A percentile compares a stretch with the other conserved stretches of the same genome.
phyloP scores from a whole-genome alignment of 2,113 vertebrate species.

The Chloebia gouldiae region DNA sequence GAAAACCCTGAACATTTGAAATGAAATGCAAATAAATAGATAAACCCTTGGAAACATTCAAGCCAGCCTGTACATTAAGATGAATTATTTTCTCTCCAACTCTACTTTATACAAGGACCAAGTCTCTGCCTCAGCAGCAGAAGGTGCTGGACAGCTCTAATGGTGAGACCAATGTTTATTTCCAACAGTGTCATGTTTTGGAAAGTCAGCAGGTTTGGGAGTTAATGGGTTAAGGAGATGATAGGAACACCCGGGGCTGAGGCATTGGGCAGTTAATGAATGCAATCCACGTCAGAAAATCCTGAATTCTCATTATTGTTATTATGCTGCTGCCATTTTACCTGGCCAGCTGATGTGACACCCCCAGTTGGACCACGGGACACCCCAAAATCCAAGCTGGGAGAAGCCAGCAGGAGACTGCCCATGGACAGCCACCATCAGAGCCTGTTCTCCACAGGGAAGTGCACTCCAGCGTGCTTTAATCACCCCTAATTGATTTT shows the following conservation, averaged over 20 bases:
- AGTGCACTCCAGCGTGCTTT: neutral
- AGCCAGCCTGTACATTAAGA: neutral
- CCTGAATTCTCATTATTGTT: no score
- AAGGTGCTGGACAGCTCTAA: neutral
- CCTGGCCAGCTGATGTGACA: neutral
- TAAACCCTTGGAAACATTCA: neutral
- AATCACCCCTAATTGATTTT: conserved; percentile 15
- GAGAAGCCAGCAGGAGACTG: neutral
- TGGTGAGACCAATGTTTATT: rapidly evolving
- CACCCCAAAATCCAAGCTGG: neutral
- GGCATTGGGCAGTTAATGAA: neutral
- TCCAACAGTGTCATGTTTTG: rapidly evolving
- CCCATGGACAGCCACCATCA: neutral
- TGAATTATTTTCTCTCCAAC: neutral
- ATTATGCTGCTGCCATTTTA: rapidly evolving
- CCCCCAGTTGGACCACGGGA: neutral
- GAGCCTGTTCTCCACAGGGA: neutral
- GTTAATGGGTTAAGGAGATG: neutral
- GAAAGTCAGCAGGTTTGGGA: neutral
- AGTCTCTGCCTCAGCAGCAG: neutral
- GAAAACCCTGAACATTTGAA: neutral
- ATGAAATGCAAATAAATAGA: neutral
- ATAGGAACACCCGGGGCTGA: neutral
- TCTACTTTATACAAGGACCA: neutral
- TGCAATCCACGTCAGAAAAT: rapidly evolving